Evolutionary conservation across 2,797 vertebrate genomes (phyloP).

Genomic region (Gambelia wislizenii): DNA sequence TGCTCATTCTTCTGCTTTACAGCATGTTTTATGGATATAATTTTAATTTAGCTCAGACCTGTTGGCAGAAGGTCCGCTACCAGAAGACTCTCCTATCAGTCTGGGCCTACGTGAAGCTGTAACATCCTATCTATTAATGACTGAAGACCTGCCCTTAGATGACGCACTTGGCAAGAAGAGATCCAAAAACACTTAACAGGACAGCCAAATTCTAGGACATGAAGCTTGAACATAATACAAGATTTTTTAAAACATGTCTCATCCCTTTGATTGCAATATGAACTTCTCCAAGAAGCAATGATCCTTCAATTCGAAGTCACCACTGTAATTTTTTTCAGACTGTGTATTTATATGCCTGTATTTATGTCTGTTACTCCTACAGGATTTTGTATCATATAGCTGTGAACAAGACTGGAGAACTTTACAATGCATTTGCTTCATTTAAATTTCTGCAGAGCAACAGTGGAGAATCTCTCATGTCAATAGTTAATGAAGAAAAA

Average conservation of each 20-base stretch:
- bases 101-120: constrained; percentile 88
- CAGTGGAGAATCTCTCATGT: neutral
- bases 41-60: constrained; percentile 80
- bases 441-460: neutral
- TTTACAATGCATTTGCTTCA: neutral
- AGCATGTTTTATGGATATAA: neutral
- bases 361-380: neutral
- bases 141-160: constrained; percentile 64
- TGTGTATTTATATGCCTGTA: neutral
- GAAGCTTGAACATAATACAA: neutral
- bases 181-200: constrained; percentile 6
- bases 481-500: neutral
- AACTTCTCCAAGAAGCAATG: neutral
- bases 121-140: constrained; percentile 86
- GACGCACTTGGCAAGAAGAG: neutral
- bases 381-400: neutral
- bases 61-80: constrained; percentile 68
- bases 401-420: neutral
- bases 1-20: neutral
- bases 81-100: constrained; percentile 81
- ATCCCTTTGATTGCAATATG: neutral
- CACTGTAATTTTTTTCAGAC: no score
- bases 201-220: no score
- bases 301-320: neutral
- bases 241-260: neutral